These are phyloP conservation scores for Acanthornis magna DNA, from an alignment of 2,797 vertebrate genomes.

Conservation along the genomic window DNA sequence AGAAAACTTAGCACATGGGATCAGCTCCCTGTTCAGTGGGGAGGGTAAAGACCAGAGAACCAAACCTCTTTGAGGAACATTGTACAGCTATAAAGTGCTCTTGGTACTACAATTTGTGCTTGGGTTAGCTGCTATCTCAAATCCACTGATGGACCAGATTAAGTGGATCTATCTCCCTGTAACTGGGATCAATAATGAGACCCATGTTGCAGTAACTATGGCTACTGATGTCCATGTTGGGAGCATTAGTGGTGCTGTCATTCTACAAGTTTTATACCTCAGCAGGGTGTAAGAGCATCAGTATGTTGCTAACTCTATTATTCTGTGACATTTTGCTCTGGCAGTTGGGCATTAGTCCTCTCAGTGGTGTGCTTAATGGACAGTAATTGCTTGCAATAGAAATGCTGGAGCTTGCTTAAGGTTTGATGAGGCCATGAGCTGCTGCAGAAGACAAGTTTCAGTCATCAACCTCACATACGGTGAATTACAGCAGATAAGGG, in stretches of 20 bases:
- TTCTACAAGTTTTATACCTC: not conserved
- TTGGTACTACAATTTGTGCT: not conserved
- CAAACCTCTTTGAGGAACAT: not conserved
- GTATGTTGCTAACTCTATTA: not conserved
- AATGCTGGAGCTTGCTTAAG: not conserved
- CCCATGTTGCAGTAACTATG: not conserved
- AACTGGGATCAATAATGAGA: not conserved
- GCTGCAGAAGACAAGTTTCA: not conserved
- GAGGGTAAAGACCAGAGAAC: not conserved
- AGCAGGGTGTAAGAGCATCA: not conserved
- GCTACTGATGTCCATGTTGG: not conserved
- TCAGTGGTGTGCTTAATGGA: not conserved
- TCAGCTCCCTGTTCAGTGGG: not conserved
- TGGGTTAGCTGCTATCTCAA: not conserved
- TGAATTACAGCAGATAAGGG: not conserved
- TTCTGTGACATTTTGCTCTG: conserved; percentile 19
- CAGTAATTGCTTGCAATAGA: not conserved
- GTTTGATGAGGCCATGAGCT: not conserved
- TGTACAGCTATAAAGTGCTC: not conserved
- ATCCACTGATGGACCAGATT: not conserved
- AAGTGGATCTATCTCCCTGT: not conserved
- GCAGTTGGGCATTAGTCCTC: not conserved
- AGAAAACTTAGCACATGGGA: not conserved
- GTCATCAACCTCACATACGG: not conserved
- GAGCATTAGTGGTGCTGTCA: not conserved